A percentile compares a stretch with the other conserved stretches of the same genome.
phyloP scores from a whole-genome alignment of 2,797 vertebrate species.

The Karalla daura region DNA sequence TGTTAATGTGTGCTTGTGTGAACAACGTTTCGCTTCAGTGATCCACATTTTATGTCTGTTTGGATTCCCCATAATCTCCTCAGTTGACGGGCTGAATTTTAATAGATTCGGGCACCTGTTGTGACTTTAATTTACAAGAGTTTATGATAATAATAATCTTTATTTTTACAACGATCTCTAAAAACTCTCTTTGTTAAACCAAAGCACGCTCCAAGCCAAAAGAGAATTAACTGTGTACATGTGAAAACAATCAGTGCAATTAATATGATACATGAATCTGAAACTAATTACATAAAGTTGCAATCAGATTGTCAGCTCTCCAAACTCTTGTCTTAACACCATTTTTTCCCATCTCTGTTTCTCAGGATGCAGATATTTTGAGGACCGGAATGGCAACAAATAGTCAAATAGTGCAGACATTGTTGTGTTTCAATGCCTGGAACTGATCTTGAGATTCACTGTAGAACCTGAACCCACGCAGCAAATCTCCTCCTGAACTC shows the following conservation, averaged over 20 bases:
- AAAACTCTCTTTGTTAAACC: neutral
- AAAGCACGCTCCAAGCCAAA: neutral
- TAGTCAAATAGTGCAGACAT: slow-evolving; percentile 8
- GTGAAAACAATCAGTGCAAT: neutral
- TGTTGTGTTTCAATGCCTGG: slow-evolving; percentile 9
- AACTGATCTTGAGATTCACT: slow-evolving; percentile 32
- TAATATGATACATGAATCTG: neutral
- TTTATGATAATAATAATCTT: neutral
- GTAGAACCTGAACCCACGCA: slow-evolving; percentile 26
- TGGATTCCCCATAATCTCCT: slow-evolving; percentile 4
- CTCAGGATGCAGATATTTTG: slow-evolving; percentile 29
- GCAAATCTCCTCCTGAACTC: slow-evolving; percentile 29
- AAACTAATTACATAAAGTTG: neutral
- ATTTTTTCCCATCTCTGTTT: slow-evolving; percentile 18
- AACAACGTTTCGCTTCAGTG: slow-evolving; percentile 3
- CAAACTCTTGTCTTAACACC: neutral
- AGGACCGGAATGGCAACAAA: slow-evolving; percentile 14
- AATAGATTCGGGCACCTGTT: slow-evolving; percentile 1
- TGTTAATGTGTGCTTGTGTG: slow-evolving; percentile 1
- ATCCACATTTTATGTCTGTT: slow-evolving; percentile 10
- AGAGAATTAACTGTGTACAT: neutral
- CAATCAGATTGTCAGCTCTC: neutral
- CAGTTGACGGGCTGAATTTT: slow-evolving; percentile 1
- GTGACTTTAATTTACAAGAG: neutral
- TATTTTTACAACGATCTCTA: neutral